These are phyloP conservation scores for Ophioninae sp. DNA, from an alignment of 2,888 invertebrate genomes.

Conservation along the genomic window DNA sequence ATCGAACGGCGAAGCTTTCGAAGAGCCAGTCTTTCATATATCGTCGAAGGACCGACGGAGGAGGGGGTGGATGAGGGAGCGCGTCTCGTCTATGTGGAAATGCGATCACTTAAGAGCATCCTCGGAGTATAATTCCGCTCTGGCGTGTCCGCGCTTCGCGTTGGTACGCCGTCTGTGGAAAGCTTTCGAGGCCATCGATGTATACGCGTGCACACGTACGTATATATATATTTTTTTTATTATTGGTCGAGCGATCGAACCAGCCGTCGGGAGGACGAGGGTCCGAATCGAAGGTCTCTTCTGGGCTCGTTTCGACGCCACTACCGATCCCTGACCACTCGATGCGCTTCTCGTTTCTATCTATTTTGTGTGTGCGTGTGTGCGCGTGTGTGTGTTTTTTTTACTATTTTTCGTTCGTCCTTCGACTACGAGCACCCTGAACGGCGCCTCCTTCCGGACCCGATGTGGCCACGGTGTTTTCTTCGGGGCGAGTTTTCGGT, in stretches of 20 bases:
- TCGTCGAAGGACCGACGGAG: slow-evolving; percentile 65
- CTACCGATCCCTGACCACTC: slow-evolving; percentile 79
- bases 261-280: slow-evolving; percentile 56
- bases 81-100: slow-evolving; percentile 81
- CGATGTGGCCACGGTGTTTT: slow-evolving; percentile 55
- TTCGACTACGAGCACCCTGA: slow-evolving; percentile 38
- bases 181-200: slow-evolving; percentile 70
- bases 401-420: slow-evolving; percentile 46
- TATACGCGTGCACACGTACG: too few species aligned
- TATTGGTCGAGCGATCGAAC: slow-evolving; percentile 75
- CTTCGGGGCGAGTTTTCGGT: slow-evolving; percentile 36
- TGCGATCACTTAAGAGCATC: slow-evolving; percentile 80
- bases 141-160: slow-evolving; percentile 64
- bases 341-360: slow-evolving; percentile 63
- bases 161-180: slow-evolving; percentile 68
- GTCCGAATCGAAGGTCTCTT: slow-evolving; percentile 59
- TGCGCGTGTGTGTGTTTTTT: too few species aligned
- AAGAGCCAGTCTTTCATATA: slow-evolving; percentile 78
- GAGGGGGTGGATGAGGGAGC: slow-evolving; percentile 41
- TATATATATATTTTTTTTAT: slow-evolving; percentile 77
- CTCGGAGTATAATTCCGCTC: slow-evolving; percentile 78
- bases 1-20: slow-evolving; percentile 52
- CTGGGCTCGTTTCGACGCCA: slow-evolving; percentile 46
- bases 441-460: slow-evolving; percentile 55
- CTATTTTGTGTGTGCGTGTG: too few species aligned